These are phyloP conservation scores for Cephus nigrinus DNA, from an alignment of 2,888 invertebrate genomes.

Conservation along the genomic window DNA sequence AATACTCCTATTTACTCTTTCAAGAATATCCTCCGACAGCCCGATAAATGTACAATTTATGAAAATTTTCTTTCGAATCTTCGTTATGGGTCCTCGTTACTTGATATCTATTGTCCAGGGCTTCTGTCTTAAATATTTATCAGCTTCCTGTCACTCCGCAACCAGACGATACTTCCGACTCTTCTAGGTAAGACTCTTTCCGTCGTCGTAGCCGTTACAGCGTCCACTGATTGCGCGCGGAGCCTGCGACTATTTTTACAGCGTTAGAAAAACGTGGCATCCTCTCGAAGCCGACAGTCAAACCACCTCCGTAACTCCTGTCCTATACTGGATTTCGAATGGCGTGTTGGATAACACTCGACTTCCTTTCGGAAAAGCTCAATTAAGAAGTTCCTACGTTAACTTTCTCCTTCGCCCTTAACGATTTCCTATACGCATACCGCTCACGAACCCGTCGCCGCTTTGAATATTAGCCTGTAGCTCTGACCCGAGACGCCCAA, in stretches of 20 bases:
- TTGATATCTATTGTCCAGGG: not conserved
- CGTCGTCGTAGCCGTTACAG: not conserved
- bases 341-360: not conserved
- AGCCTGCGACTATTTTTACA: not conserved
- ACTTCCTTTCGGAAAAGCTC: not conserved
- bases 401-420: not conserved
- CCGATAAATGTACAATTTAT: not conserved
- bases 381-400: not conserved
- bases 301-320: not conserved
- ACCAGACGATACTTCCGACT: not conserved
- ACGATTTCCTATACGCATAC: not conserved
- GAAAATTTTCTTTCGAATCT: not conserved
- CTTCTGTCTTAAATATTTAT: not conserved
- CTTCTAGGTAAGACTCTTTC: not conserved
- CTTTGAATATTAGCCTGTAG: too few relatives aligned
- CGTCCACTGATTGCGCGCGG: not conserved
- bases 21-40: rapidly evolving
- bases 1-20: not conserved
- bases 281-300: not conserved
- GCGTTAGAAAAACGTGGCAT: not conserved
- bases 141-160: not conserved
- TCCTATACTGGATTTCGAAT: not conserved
- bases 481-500: not conserved
- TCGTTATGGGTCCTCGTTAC: not conserved
- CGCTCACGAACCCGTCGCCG: too few relatives aligned